Percentiles rank a stretch among this genome's conserved stretches.
Evolutionary conservation across 2,888 invertebrate genomes (phyloP).

Genomic region (Thereva nobilitata): DNA sequence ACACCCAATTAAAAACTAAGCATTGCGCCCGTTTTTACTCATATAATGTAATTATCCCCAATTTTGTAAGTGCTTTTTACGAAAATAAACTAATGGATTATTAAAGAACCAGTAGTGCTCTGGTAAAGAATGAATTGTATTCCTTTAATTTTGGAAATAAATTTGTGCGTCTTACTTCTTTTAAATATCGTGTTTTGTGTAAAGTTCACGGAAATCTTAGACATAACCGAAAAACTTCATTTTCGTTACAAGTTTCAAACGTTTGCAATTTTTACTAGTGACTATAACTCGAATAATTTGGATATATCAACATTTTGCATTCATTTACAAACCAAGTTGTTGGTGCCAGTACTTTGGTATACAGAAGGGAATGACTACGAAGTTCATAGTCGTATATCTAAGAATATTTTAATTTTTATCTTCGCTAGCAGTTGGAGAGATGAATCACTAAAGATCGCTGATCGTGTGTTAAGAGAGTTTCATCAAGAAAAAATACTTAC

Average conservation of each 20-base stretch:
- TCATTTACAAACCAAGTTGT: not conserved
- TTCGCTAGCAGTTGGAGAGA: not conserved
- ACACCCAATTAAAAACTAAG: no score
- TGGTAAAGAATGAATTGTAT: no score
- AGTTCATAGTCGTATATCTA: not conserved
- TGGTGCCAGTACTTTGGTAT: not conserved
- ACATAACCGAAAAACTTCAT: not conserved
- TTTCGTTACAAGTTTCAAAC: not conserved
- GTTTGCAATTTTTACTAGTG: not conserved
- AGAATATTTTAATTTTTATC: constrained; percentile 1
- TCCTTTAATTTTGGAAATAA: no score
- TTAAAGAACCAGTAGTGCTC: no score
- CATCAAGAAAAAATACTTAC: constrained; percentile 3
- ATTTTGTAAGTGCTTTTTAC: no score
- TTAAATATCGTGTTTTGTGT: no score
- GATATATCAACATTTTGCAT: not conserved
- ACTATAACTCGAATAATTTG: not conserved
- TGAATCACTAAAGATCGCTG: not conserved
- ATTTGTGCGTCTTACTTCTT: no score
- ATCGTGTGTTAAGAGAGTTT: constrained; percentile 3
- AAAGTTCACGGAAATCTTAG: no score
- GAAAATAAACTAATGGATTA: no score
- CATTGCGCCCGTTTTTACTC: no score
- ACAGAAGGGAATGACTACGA: not conserved
- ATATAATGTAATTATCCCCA: no score